Percentiles rank a stretch among this genome's conserved stretches.
These are phyloP conservation scores for Orthonychiurus folsomi DNA, from an alignment of 2,888 invertebrate genomes.

Conservation along the genomic window DNA sequence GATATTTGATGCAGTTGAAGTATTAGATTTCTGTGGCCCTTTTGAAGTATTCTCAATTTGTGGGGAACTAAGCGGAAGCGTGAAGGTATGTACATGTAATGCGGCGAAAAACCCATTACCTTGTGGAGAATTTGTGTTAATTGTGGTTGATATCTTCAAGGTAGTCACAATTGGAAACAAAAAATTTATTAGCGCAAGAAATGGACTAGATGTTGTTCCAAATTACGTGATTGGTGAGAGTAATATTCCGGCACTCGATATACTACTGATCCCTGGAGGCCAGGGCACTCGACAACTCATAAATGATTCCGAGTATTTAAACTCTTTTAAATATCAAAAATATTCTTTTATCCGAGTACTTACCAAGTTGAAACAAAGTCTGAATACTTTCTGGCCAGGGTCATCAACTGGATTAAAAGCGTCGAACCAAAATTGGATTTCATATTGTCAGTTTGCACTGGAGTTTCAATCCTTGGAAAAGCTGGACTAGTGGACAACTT, in stretches of 20 bases:
- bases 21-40: conserved; percentile 8
- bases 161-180: not conserved
- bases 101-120: not conserved
- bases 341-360: not conserved
- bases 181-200: not conserved
- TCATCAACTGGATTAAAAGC: conserved; percentile 9
- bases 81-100: conserved; percentile 2
- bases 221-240: conserved; percentile 7
- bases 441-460: conserved; percentile 11
- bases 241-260: not conserved
- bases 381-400: too few relatives aligned
- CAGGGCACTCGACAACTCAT: not conserved
- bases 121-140: not conserved
- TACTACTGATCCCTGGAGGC: conserved; percentile 11
- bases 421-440: not conserved
- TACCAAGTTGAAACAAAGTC: not conserved
- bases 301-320: not conserved
- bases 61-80: not conserved
- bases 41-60: conserved; percentile 9
- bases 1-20: conserved; percentile 6
- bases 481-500: conserved; percentile 3
- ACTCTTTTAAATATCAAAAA: not conserved
- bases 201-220: not conserved
- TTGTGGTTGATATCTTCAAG: too few relatives aligned
- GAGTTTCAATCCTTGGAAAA: conserved; percentile 9